phyloP scores from a whole-genome alignment of 2,888 invertebrate species.

The Xanthorhoe spadicearia region DNA sequence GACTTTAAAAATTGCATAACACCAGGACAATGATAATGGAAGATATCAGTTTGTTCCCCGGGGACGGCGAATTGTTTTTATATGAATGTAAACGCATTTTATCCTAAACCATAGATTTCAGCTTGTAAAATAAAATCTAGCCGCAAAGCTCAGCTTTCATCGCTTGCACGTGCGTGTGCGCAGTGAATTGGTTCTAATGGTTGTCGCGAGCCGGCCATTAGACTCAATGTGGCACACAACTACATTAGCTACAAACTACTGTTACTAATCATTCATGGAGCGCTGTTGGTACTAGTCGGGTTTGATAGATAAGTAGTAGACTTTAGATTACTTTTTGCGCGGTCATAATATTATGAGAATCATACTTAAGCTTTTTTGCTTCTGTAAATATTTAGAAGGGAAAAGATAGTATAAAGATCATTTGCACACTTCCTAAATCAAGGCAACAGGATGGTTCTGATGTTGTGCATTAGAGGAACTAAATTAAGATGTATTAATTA shows the following conservation, averaged over 20 bases:
- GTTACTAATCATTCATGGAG: background rate
- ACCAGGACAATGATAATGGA: too few relatives aligned
- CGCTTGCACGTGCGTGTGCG: conserved; percentile 46
- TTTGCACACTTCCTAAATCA: too few relatives aligned
- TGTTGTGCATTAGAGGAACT: too few relatives aligned
- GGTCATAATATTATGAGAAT: too few relatives aligned
- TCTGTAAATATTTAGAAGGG: too few relatives aligned
- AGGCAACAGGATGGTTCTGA: too few relatives aligned
- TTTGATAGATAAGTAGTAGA: background rate
- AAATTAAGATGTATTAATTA: too few relatives aligned
- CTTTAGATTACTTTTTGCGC: background rate
- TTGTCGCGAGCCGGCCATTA: conserved; percentile 65
- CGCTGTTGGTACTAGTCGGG: background rate
- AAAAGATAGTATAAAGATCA: too few relatives aligned
- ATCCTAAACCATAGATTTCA: background rate
- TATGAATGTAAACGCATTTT: background rate
- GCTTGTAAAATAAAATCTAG: background rate
- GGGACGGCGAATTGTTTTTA: background rate
- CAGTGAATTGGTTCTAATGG: conserved; percentile 60
- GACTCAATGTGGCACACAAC: conserved; percentile 24
- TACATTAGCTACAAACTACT: background rate
- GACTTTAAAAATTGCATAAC: too few relatives aligned
- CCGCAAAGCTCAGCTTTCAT: conserved; percentile 14
- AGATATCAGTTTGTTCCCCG: too few relatives aligned
- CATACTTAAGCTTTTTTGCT: too few relatives aligned